A percentile compares a stretch with the other conserved stretches of the same genome.
These are phyloP conservation scores for Adelges cooleyi DNA, from an alignment of 1,140 invertebrate species.

Conservation along the genomic window DNA sequence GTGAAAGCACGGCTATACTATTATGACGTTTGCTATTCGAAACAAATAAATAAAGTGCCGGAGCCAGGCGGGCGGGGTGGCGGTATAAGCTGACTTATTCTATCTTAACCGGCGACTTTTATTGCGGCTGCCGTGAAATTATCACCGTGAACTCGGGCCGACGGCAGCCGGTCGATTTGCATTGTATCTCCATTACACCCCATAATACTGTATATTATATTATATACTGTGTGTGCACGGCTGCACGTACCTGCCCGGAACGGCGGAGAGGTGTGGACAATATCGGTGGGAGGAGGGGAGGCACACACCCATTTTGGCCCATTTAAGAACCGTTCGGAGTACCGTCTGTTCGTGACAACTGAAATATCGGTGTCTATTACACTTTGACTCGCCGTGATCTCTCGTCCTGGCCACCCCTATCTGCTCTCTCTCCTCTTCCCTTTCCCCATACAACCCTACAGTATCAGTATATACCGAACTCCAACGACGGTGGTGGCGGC, in stretches of 20 bases:
- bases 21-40: too few relatives aligned
- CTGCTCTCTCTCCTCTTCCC: too few relatives aligned
- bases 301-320: not conserved
- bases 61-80: too few relatives aligned
- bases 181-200: not conserved
- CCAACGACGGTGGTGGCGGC: not conserved
- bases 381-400: conserved; percentile 12
- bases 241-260: not conserved
- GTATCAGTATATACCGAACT: too few relatives aligned
- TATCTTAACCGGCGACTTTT: too few relatives aligned
- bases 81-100: too few relatives aligned
- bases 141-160: too few relatives aligned
- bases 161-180: not conserved
- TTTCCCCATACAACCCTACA: too few relatives aligned
- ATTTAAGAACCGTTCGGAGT: not conserved
- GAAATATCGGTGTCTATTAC: conserved; percentile 19
- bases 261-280: not conserved
- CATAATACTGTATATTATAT: not conserved
- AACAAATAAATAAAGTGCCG: too few relatives aligned
- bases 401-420: too few relatives aligned
- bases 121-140: too few relatives aligned
- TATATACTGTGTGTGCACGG: not conserved
- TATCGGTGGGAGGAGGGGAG: not conserved
- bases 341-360: conserved; percentile 10
- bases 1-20: too few relatives aligned